Percentiles rank a stretch among this genome's conserved stretches.
Evolutionary conservation across 2,797 vertebrate genomes (phyloP).

Genomic region (Sandelia bainsii): DNA sequence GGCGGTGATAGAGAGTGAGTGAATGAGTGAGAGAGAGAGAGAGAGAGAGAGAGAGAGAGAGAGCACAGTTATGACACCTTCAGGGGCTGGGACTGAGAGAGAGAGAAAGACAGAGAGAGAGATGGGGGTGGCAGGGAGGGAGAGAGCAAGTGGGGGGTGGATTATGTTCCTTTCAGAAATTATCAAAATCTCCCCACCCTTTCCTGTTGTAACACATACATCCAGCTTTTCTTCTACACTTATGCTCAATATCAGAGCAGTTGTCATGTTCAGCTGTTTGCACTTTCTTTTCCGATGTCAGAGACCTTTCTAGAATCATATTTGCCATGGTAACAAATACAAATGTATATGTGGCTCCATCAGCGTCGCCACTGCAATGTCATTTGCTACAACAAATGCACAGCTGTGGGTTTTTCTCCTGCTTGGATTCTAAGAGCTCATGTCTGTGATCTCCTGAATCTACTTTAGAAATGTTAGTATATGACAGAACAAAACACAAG

Average conservation of each 20-base stretch:
- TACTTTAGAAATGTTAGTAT: not conserved
- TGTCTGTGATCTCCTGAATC: not conserved
- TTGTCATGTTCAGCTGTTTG: conserved; percentile 41
- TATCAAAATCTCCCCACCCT: conserved; percentile 79
- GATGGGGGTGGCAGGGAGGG: conserved; percentile 66
- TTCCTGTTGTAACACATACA: conserved; percentile 69
- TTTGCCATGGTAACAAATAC: conserved; percentile 83
- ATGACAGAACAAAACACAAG: not conserved
- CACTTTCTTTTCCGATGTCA: conserved; percentile 68
- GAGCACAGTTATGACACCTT: conserved; percentile 88
- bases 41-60: conserved; percentile 76
- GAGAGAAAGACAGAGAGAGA: conserved; percentile 64
- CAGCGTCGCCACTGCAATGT: conserved; percentile 45
- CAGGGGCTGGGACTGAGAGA: conserved; percentile 87
- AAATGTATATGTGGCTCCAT: conserved; percentile 63
- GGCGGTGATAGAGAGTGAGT: conserved; percentile 84
- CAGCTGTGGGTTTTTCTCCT: conserved; percentile 14
- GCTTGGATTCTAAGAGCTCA: conserved; percentile 1
- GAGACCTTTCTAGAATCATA: conserved; percentile 67
- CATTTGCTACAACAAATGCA: conserved; percentile 36
- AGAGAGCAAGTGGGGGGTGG: conserved; percentile 74
- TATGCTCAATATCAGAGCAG: conserved; percentile 45
- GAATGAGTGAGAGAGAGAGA: conserved; percentile 72
- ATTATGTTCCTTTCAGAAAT: conserved; percentile 85
- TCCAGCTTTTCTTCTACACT: conserved; percentile 56